Base-by-base conservation (phyloP, 2,113 vertebrate genomes). In the Laticauda laticaudata region DNA sequence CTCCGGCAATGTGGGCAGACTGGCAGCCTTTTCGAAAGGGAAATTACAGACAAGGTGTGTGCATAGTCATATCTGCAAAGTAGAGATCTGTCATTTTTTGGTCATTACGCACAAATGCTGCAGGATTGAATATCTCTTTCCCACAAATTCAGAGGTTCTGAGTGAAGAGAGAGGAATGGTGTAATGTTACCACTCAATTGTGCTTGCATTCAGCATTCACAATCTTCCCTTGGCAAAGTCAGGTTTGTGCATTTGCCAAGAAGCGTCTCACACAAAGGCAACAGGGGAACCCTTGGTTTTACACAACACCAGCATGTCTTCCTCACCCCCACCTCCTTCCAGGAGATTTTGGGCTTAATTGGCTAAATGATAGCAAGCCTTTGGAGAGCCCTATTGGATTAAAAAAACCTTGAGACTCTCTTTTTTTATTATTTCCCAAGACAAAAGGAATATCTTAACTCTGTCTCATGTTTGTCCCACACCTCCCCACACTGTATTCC, bases 61-160 rank as follows among this genome's bases (percentile, higher is more conserved):
- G 95, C 95, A 95, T 18, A 61, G 29, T 96, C 96, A 96, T 96
- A 93, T 96, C 92, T 95, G 94, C 93, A 91, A 92, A 95, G 96
- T 92, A 94, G 97, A 98, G 98, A 98, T 98, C 98, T 98, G 98
- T 98, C 98, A 98, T 98, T 98, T 98, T 97, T 97, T 97, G 75
- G 75, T 91, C 98, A 98, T 98, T 99, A 98, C 97, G 97, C 96
- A 93, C 97, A 97, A 98, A 97, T 98, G 96, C 97, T 93, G 94
- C 97, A 94, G 98, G 98, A 99, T 99, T 98, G 98, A 98, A 98
- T 99, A 98, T 98, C 98, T 97, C 98, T 98, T 98, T 98, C 98
- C 98, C 98, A 99, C 98, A 98, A 98, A 98, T 98, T 97, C 97
- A 87, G 97, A 98, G 98, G 98, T 97, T 97, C 97, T 97, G 97